A percentile compares a stretch with the other conserved stretches of the same genome.
Evolutionary conservation across 2,888 invertebrate species (phyloP).

Genomic region (Anthoptus insignis): DNA sequence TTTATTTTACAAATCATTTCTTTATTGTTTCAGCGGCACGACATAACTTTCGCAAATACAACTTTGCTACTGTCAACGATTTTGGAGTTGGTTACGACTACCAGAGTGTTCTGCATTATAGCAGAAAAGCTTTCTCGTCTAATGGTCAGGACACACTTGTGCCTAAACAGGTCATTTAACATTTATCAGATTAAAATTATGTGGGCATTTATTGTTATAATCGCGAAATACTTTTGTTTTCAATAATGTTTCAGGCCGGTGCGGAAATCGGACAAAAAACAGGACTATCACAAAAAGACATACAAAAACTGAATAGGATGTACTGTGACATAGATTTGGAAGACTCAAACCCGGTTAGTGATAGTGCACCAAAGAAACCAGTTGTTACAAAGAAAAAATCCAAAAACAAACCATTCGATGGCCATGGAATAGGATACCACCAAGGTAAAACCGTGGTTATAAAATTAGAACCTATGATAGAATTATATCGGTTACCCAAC

Average conservation of each 20-base stretch:
- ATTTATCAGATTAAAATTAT: background rate
- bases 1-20: too few relatives aligned
- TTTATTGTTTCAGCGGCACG: constrained; percentile 67
- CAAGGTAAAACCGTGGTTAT: constrained; percentile 83
- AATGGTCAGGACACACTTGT: constrained; percentile 90
- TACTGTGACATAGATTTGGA: constrained; percentile 80
- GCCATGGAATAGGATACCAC: constrained; percentile 81
- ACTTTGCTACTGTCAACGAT: constrained; percentile 88
- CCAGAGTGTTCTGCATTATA: constrained; percentile 92
- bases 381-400: constrained; percentile 60
- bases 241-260: constrained; percentile 62
- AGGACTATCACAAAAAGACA: constrained; percentile 86
- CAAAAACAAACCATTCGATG: constrained; percentile 78
- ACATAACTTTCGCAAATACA: constrained; percentile 89
- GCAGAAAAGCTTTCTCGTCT: constrained; percentile 89
- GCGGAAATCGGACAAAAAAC: constrained; percentile 86
- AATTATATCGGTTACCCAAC: constrained; percentile 66
- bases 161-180: constrained; percentile 77
- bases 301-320: constrained; percentile 86
- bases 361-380: constrained; percentile 52
- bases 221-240: background rate
- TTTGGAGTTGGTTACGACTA: constrained; percentile 91
- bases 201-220: too few relatives aligned
- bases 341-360: constrained; percentile 59
- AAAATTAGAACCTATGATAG: constrained; percentile 69